Conservation (phyloP, 2,888 invertebrate species). For the Campopleginae sp. region DNA sequence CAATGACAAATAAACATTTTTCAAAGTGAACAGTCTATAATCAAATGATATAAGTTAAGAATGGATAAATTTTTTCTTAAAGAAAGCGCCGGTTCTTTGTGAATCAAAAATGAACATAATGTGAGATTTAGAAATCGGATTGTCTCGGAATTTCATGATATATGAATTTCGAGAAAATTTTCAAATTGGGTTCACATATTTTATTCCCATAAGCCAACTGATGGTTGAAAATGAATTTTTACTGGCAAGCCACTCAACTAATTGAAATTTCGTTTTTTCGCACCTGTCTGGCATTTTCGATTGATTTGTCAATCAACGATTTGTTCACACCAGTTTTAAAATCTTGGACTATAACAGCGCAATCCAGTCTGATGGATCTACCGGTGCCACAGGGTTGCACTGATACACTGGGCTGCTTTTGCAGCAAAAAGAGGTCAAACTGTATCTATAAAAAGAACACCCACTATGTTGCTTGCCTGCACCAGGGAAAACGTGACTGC, state of each 20-base stretch:
- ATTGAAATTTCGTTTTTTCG: not conserved
- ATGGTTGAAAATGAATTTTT: not conserved
- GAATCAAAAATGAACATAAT: not conserved
- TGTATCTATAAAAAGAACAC: constrained; percentile 82
- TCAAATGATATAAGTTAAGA: not conserved
- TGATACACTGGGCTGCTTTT: constrained; percentile 46
- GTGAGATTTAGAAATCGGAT: not conserved
- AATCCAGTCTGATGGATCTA: constrained; percentile 51
- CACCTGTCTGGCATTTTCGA: constrained; percentile 79
- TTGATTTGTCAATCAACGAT: constrained; percentile 12
- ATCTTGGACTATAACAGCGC: constrained; percentile 36
- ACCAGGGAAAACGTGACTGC: constrained; percentile 69
- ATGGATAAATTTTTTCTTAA: not conserved
- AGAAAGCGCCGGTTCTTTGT: not conserved
- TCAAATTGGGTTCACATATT: not conserved
- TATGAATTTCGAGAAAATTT: not conserved
- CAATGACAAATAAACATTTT: constrained; percentile 45
- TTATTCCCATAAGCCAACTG: not conserved
- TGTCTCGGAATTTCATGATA: not conserved
- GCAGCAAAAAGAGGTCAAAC: constrained; percentile 80
- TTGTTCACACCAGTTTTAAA: not conserved
- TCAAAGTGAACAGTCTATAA: not conserved
- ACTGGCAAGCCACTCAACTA: not conserved
- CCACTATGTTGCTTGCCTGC: constrained; percentile 73
- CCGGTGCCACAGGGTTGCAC: constrained; percentile 48